Evolutionary conservation across 2,113 vertebrate genomes (phyloP), one percentile per base, ranked within the genome.

Genomic region (Channa argus): DNA sequence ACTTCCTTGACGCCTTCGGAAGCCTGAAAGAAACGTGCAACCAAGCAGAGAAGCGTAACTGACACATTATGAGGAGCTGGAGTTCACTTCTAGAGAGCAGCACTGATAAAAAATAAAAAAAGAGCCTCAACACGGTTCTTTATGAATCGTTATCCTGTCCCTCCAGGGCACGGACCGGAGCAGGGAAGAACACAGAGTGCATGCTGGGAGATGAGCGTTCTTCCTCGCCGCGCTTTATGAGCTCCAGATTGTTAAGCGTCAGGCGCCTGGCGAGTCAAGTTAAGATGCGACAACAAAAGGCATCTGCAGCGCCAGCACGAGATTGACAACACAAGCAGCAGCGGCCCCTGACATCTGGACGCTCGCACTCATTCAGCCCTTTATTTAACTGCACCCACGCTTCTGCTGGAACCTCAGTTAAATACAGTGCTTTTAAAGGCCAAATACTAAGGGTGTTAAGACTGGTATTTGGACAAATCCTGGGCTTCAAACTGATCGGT

Each of bases 171-270:
- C 15, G 41, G 68, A 74, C 62, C 49, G 9, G 70, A 71, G 75
- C 74, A 8, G 71, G 61, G 49, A 33, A 70, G 60, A 87, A 74
- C 80, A 84, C 74, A 82, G 63, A 71, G 70, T 39, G 80, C 82
- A 86, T 74, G 85, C 82, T 86, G 88, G 80, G 84, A 86, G 79
- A 78, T 4, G 59, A 82, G 70, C 6, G 63, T 77, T 56, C 55
- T 56, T 77, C 77, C 62, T 73, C 79, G 11, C 60, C 7, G 52
- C 74, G 54, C 82, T 71, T 83, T 75, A 82, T 15, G 61, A 78
- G 83, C 70, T 63, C 63, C 88, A 90, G 86, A 92, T 90, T 90
- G 89, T 88, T 79, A 90, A 87, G 86, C 77, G 86, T 86, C 84
- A 69, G 54, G 41, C 63, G 85, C 90, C 89, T 63, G 88, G 72